phyloP scores from a whole-genome alignment of 2,797 vertebrate species.

The Threskiornis aethiopicus region DNA sequence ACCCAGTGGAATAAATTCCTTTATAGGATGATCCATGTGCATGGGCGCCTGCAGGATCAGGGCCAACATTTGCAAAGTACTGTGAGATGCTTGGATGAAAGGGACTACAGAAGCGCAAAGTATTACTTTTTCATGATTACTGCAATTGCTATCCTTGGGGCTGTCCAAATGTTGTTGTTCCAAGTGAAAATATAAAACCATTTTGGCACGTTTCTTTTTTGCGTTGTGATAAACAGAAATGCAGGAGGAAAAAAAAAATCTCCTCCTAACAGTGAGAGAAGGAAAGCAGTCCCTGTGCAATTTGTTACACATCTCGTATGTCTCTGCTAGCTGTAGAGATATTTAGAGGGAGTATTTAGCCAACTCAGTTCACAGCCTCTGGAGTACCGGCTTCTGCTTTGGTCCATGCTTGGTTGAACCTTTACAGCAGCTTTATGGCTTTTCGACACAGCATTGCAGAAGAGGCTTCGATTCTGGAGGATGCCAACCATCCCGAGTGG shows the following conservation, averaged over 20 bases:
- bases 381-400: neutral
- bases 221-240: neutral
- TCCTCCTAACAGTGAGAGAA: neutral
- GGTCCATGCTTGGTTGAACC: conserved; percentile 54
- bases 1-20: neutral
- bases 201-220: conserved; percentile 32
- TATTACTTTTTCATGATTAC: conserved; percentile 57
- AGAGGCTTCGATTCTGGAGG: conserved; percentile 13
- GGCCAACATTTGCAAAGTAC: neutral
- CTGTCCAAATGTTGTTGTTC: conserved; percentile 39
- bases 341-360: conserved; percentile 29
- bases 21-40: neutral
- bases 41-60: neutral
- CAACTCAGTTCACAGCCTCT: conserved; percentile 34
- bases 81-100: conserved; percentile 19
- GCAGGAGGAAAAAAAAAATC: neutral
- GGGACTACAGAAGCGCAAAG: conserved; percentile 3
- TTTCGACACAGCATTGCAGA: neutral
- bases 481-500: neutral
- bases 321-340: conserved; percentile 37
- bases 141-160: conserved; percentile 21
- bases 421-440: conserved; percentile 24
- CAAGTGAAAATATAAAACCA: conserved; percentile 22
- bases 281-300: conserved; percentile 42
- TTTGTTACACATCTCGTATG: conserved; percentile 50